Conservation (phyloP, 2,113 vertebrate genomes). For the Dendrocopos noguchii region DNA sequence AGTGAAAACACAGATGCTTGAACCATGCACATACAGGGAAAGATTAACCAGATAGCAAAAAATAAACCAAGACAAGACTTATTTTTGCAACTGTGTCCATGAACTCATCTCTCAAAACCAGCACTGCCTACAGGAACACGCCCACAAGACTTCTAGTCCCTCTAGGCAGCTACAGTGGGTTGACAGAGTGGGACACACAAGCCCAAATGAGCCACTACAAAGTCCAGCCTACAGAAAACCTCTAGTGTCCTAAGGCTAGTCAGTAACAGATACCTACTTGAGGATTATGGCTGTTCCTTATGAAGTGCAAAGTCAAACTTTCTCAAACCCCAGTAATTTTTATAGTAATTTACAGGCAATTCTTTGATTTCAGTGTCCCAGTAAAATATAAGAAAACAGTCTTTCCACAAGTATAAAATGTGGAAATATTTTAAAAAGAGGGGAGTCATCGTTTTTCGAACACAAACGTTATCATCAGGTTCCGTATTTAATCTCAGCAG, state of each 20-base stretch:
- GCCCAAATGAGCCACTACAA: conserved; percentile 57
- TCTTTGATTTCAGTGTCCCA: conserved; percentile 71
- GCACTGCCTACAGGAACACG: background rate
- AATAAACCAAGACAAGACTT: background rate
- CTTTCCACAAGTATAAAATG: conserved; percentile 81
- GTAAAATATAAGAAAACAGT: conserved; percentile 80
- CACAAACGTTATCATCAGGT: conserved; percentile 56
- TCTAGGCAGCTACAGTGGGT: conserved; percentile 50
- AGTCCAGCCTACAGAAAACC: conserved; percentile 52
- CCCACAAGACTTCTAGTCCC: conserved; percentile 23
- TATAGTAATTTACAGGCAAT: conserved; percentile 69
- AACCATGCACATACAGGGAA: conserved; percentile 60
- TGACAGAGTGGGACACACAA: conserved; percentile 32
- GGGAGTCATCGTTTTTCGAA: conserved; percentile 59
- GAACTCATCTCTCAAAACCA: conserved; percentile 53
- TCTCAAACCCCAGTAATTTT: conserved; percentile 62
- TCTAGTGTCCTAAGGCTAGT: conserved; percentile 45
- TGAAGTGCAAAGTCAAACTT: conserved; percentile 74
- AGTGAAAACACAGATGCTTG: conserved; percentile 49
- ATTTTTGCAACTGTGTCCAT: conserved; percentile 41
- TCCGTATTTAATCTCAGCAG: conserved; percentile 60
- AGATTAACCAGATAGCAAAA: conserved; percentile 19
- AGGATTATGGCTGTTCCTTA: conserved; percentile 73
- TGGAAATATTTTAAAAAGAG: conserved; percentile 77
- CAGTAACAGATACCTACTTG: conserved; percentile 42